Evolutionary conservation across 2,888 invertebrate genomes (phyloP).

Genomic region (Drosophila kuntzei): DNA sequence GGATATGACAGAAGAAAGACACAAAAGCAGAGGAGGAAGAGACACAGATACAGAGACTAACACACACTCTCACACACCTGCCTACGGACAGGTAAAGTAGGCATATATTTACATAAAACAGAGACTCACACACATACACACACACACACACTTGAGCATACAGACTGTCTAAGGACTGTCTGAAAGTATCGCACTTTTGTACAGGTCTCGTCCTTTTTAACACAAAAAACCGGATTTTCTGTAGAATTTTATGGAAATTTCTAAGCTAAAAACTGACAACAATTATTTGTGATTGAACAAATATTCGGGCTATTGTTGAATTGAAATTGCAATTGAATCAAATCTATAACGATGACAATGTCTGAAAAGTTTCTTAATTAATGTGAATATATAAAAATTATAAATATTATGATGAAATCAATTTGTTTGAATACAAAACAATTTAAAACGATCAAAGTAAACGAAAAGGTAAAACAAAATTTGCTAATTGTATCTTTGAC

Average conservation of each 20-base stretch:
- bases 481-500: neutral
- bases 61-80: conserved; percentile 39
- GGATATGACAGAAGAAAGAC: conserved; percentile 36
- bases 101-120: conserved; percentile 46
- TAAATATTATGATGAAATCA: neutral
- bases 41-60: neutral
- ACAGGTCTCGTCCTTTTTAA: conserved; percentile 38
- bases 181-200: conserved; percentile 33
- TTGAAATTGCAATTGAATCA: neutral
- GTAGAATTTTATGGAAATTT: conserved; percentile 21
- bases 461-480: neutral
- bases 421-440: neutral
- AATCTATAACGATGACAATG: neutral
- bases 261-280: conserved; percentile 28
- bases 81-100: conserved; percentile 15
- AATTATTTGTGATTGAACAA: conserved; percentile 31
- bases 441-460: too few species aligned
- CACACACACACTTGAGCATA: neutral
- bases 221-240: conserved; percentile 49
- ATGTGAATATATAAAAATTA: neutral
- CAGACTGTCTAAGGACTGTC: conserved; percentile 42
- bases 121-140: conserved; percentile 6
- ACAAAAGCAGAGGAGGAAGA: neutral
- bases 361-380: conserved; percentile 14
- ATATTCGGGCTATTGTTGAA: conserved; percentile 9